A percentile compares a stretch with the other conserved stretches of the same genome.
phyloP scores from a whole-genome alignment of 2,113 vertebrate species.

The Pangasianodon hypophthalmus region DNA sequence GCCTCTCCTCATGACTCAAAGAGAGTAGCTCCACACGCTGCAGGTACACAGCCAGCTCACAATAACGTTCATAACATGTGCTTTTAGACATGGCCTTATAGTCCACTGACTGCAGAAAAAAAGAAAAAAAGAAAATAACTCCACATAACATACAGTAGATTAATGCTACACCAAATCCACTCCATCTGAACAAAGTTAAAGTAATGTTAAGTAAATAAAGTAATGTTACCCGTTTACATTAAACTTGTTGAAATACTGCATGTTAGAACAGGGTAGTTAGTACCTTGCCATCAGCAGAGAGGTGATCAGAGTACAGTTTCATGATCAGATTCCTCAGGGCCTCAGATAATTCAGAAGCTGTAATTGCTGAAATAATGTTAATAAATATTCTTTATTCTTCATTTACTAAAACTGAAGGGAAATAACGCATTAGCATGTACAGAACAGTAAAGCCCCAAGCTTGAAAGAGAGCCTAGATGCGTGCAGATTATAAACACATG shows the following conservation, averaged over 20 bases:
- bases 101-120: slow-evolving; percentile 70
- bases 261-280: slow-evolving; percentile 6
- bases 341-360: slow-evolving; percentile 73
- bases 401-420: slow-evolving; percentile 1
- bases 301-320: slow-evolving; percentile 75
- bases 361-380: slow-evolving; percentile 31
- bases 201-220: slow-evolving; percentile 4
- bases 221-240: slow-evolving; percentile 14
- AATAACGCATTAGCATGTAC: slow-evolving; percentile 6
- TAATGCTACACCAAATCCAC: neutral
- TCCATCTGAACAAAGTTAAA: neutral
- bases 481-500: slow-evolving; percentile 47
- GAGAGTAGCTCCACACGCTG: slow-evolving; percentile 74
- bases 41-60: slow-evolving; percentile 74
- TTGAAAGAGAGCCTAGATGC: slow-evolving; percentile 2
- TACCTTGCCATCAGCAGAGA: slow-evolving; percentile 81
- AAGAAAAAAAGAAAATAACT: neutral
- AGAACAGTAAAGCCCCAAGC: slow-evolving; percentile 11
- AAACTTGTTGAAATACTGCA: slow-evolving; percentile 11
- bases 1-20: slow-evolving; percentile 75
- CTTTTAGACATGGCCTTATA: slow-evolving; percentile 72
- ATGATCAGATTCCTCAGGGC: slow-evolving; percentile 74
- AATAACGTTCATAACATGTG: slow-evolving; percentile 71
- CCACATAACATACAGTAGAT: slow-evolving; percentile 6
- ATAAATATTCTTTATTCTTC: slow-evolving; percentile 17